Evolutionary conservation across 1,140 invertebrate species (phyloP).

Genomic region (Drosophila parabipectinata): DNA sequence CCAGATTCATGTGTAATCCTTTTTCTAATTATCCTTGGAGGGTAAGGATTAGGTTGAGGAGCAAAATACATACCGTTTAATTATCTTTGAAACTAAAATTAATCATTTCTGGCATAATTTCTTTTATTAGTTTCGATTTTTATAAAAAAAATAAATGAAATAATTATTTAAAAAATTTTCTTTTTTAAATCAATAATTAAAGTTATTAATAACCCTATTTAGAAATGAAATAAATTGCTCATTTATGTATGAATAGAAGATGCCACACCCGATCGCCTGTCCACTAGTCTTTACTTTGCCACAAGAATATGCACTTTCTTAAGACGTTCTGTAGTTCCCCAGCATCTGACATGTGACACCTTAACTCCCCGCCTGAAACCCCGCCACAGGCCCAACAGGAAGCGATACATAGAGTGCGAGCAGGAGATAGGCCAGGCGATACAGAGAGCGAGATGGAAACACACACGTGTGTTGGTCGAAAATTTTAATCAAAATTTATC

Average conservation of each 20-base stretch:
- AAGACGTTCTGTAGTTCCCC: conserved; percentile 54
- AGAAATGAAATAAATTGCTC: conserved; percentile 64
- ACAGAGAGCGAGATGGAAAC: conserved; percentile 22
- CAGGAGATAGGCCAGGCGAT: conserved; percentile 9
- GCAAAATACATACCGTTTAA: background rate
- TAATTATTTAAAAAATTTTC: too few relatives aligned
- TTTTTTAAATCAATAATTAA: conserved; percentile 7
- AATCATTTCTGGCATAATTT: too few relatives aligned
- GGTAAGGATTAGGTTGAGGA: background rate
- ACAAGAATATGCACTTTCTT: conserved; percentile 73
- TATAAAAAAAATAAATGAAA: too few relatives aligned
- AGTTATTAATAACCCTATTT: background rate
- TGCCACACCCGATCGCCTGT: conserved; percentile 23
- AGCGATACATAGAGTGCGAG: conserved; percentile 52
- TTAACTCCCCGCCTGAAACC: background rate
- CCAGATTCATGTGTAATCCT: conserved; percentile 46
- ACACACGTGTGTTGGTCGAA: conserved; percentile 63
- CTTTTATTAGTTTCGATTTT: too few relatives aligned
- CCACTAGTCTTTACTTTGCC: conserved; percentile 29
- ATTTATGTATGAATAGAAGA: conserved; percentile 72
- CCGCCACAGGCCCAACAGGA: background rate
- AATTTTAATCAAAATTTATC: conserved; percentile 80
- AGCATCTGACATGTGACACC: conserved; percentile 1
- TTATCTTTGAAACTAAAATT: too few relatives aligned
- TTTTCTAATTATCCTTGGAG: conserved; percentile 5